Conservation (phyloP, 2,113 vertebrate species). For the Vidua chalybeata region DNA sequence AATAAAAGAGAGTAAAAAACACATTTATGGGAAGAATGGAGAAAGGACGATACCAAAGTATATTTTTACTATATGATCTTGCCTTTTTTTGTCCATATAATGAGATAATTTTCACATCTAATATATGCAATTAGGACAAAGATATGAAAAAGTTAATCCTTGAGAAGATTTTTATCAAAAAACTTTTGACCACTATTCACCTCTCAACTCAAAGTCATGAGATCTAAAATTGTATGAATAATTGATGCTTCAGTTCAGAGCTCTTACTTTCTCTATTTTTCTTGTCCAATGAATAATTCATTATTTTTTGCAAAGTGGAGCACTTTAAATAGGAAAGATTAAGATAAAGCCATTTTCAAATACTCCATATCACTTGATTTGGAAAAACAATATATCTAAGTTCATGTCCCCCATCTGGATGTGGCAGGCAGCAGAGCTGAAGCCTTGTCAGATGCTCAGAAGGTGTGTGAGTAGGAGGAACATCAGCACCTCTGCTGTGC, state of each 20-base stretch:
- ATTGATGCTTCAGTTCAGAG: conserved; percentile 57
- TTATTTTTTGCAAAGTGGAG: conserved; percentile 48
- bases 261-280: conserved; percentile 49
- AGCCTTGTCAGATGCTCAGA: neutral
- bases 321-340: conserved; percentile 56
- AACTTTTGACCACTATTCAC: conserved; percentile 36
- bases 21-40: neutral
- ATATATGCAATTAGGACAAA: conserved; percentile 23
- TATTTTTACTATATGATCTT: neutral
- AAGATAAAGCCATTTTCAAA: conserved; percentile 38
- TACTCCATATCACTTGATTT: neutral
- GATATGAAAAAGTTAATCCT: neutral
- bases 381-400: neutral
- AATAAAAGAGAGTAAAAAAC: neutral
- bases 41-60: neutral
- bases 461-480: neutral
- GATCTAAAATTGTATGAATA: conserved; percentile 60
- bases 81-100: neutral
- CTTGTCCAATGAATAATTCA: conserved; percentile 60
- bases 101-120: neutral
- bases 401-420: neutral
- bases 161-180: conserved; percentile 31
- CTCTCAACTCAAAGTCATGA: conserved; percentile 47
- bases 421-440: neutral
- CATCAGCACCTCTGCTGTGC: neutral